These are phyloP conservation scores for Campoletis raptor DNA, from an alignment of 2,888 invertebrate genomes.

Conservation along the genomic window DNA sequence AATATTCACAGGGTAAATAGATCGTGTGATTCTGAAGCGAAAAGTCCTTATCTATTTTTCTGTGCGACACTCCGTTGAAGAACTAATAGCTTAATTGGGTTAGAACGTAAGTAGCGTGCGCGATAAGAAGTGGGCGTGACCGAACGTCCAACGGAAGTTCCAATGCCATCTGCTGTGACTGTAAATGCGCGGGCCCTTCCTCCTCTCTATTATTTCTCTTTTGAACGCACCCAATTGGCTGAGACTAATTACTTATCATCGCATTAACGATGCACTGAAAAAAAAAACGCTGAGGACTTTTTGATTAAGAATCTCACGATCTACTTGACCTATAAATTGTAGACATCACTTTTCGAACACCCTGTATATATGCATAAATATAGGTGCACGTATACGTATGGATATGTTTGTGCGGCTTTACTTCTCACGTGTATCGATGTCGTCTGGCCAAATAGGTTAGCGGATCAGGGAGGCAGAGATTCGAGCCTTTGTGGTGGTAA, in stretches of 20 bases:
- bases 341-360: not conserved
- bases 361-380: constrained; percentile 1
- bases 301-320: not conserved
- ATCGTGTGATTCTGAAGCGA: not conserved
- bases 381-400: not conserved
- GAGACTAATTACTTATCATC: not conserved
- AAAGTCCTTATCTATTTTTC: not conserved
- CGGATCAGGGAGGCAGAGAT: constrained; percentile 71
- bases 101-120: not conserved
- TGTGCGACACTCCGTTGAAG: not conserved
- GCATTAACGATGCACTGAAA: not conserved
- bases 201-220: not conserved
- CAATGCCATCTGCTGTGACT: not conserved
- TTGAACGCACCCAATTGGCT: not conserved
- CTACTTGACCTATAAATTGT: not conserved
- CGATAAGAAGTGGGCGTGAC: not conserved
- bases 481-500: constrained; percentile 77
- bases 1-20: not conserved
- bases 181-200: not conserved
- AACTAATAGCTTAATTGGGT: not conserved
- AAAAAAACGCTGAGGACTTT: not conserved
- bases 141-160: not conserved
- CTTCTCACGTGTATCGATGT: constrained; percentile 67
- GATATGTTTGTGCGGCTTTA: constrained; percentile 7
- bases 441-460: constrained; percentile 69